Evolutionary conservation across 2,113 vertebrate species (phyloP).

Genomic region (Ibidorhyncha struthersii): DNA sequence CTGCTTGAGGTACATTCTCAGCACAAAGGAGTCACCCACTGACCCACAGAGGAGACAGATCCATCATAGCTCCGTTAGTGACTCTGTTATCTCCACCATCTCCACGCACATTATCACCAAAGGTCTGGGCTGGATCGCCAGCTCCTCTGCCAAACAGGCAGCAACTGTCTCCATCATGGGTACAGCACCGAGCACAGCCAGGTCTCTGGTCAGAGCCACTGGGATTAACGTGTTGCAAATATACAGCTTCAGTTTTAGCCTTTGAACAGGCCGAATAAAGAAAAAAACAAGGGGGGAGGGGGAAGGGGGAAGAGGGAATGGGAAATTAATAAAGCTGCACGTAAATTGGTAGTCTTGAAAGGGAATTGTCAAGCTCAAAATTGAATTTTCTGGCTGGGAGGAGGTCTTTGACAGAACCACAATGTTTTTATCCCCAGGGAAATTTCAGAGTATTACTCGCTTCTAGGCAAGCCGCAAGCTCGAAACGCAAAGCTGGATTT

Average conservation of each 20-base stretch:
- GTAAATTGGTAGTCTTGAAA: not conserved
- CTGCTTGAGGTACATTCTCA: not conserved
- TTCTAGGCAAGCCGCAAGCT: not conserved
- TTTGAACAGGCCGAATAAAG: not conserved
- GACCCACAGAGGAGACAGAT: not conserved
- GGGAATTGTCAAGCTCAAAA: not conserved
- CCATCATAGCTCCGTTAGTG: not conserved
- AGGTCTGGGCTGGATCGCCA: not conserved
- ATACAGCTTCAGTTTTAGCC: not conserved
- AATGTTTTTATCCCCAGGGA: not conserved
- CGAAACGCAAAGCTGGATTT: not conserved
- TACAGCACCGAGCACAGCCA: not conserved
- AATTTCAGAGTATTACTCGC: not conserved
- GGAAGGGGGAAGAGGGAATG: not conserved
- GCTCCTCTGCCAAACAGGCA: not conserved
- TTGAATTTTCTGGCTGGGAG: constrained; percentile 20
- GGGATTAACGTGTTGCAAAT: not conserved
- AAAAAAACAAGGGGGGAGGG: not conserved
- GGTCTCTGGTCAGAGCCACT: not conserved
- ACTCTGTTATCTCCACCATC: not conserved
- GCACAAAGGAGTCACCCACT: not conserved
- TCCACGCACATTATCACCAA: not conserved
- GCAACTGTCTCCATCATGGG: not conserved
- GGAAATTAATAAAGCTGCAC: not conserved
- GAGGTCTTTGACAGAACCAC: not conserved